A percentile compares a stretch with the other conserved stretches of the same genome.
Conservation (phyloP, 2,888 invertebrate species). For the Vandiemenella viatica region DNA sequence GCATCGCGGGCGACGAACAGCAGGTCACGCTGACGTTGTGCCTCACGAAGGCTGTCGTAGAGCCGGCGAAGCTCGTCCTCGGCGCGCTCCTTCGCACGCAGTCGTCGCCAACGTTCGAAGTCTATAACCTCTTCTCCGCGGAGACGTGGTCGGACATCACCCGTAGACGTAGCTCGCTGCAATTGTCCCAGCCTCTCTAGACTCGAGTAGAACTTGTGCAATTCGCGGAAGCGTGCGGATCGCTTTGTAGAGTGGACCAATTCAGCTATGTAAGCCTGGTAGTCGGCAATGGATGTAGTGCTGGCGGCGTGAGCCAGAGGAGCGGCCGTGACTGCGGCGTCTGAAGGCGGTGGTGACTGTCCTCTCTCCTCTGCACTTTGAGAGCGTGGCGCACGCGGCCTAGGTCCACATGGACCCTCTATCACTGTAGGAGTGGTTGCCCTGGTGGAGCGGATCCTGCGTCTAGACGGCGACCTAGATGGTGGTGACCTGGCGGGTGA, state of each 20-base stretch:
- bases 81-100: constrained; percentile 62
- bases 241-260: constrained; percentile 45
- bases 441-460: constrained; percentile 42
- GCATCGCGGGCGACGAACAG: constrained; percentile 62
- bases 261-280: constrained; percentile 50
- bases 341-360: too few relatives aligned
- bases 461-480: constrained; percentile 6
- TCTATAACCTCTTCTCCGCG: constrained; percentile 69
- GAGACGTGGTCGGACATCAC: constrained; percentile 52
- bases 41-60: constrained; percentile 57
- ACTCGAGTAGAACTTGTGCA: constrained; percentile 71
- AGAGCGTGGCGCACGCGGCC: constrained; percentile 34
- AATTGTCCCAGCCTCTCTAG: constrained; percentile 71
- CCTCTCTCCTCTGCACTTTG: constrained; percentile 52
- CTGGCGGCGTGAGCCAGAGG: constrained; percentile 28
- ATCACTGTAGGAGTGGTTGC: constrained; percentile 28
- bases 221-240: constrained; percentile 67
- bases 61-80: constrained; percentile 66
- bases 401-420: constrained; percentile 26
- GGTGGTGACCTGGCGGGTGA: background rate
- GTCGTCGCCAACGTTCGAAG: constrained; percentile 73
- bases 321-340: constrained; percentile 31
- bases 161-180: constrained; percentile 57
- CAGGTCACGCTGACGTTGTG: constrained; percentile 70
- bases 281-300: constrained; percentile 30